Conservation (phyloP, 2,797 vertebrate species). For the Lithobates sylvaticus region DNA sequence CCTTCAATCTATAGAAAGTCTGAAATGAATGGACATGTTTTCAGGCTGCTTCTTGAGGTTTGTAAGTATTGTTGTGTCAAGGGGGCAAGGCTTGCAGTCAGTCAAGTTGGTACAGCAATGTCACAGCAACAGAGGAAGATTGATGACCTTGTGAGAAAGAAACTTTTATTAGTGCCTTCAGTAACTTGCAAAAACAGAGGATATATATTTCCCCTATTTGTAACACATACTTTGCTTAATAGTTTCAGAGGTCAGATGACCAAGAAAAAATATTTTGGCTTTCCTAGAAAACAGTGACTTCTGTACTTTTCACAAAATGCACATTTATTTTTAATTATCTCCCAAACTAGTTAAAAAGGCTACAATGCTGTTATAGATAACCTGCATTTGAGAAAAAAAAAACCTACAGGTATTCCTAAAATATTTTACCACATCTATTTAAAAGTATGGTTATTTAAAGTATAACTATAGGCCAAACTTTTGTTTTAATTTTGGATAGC, state of each 20-base stretch:
- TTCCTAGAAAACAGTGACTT: neutral
- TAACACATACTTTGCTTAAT: neutral
- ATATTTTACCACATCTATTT: no score
- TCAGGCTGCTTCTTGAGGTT: slow-evolving; percentile 8
- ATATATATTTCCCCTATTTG: slow-evolving; percentile 2
- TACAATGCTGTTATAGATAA: no score
- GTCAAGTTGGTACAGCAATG: slow-evolving; percentile 17
- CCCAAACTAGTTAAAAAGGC: neutral
- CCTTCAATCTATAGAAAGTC: slow-evolving; percentile 19
- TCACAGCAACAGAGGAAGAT: slow-evolving; percentile 44
- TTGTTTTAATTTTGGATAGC: no score
- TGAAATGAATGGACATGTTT: slow-evolving; percentile 9
- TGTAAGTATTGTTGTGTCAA: slow-evolving; percentile 32
- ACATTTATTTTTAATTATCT: neutral
- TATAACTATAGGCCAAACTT: no score
- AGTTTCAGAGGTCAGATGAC: neutral
- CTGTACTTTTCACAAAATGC: no score
- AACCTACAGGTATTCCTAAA: no score
- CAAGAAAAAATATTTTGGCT: neutral
- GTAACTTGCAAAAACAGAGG: neutral
- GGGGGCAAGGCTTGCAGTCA: slow-evolving; percentile 14
- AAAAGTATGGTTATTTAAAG: no score
- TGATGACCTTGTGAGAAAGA: slow-evolving; percentile 40
- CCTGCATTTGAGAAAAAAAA: no score
- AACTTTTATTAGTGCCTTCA: slow-evolving; percentile 7